A percentile compares a stretch with the other conserved stretches of the same genome.
These are phyloP conservation scores for Sciurus vulgaris DNA, from an alignment of 2,797 vertebrate genomes.

Conservation along the genomic window DNA sequence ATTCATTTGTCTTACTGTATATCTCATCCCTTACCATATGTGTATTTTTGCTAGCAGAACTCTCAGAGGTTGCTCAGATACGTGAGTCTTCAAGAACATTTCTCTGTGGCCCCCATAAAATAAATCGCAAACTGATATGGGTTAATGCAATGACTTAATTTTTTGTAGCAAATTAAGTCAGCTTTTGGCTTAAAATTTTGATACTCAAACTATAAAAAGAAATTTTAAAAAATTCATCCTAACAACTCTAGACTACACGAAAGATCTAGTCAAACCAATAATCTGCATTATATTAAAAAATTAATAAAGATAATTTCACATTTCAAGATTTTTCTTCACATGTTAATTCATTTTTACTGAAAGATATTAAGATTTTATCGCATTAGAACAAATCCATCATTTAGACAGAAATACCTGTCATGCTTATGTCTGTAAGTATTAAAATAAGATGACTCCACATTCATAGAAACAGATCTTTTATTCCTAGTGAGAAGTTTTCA, in stretches of 20 bases:
- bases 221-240: constrained; percentile 19
- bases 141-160: neutral
- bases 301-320: constrained; percentile 48
- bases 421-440: neutral
- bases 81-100: neutral
- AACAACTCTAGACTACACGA: constrained; percentile 23
- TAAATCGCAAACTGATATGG: neutral
- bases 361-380: constrained; percentile 60
- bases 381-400: constrained; percentile 45
- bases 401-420: constrained; percentile 30
- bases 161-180: neutral
- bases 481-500: neutral
- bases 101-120: neutral
- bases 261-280: constrained; percentile 46
- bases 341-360: constrained; percentile 58
- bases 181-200: constrained; percentile 23
- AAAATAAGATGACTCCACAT: neutral
- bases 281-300: constrained; percentile 50
- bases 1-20: neutral
- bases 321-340: constrained; percentile 55
- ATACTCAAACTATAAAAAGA: neutral
- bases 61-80: neutral
- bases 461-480: neutral
- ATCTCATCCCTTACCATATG: neutral
- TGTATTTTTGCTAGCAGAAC: neutral